These are phyloP conservation scores for Drosophila subpulchrella DNA, from an alignment of 1,140 invertebrate species.

Conservation along the genomic window DNA sequence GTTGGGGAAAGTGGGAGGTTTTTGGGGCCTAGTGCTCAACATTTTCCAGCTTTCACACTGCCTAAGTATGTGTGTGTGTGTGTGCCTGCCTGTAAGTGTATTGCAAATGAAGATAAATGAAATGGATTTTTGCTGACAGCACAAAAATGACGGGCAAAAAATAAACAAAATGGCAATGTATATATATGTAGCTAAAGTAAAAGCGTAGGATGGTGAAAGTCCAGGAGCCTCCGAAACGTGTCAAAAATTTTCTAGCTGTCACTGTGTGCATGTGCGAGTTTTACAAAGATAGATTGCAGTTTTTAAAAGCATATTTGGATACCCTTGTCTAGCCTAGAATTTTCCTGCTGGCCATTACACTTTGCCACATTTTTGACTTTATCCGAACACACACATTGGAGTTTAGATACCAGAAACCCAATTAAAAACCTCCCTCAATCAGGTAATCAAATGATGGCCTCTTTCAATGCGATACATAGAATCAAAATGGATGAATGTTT, in stretches of 20 bases:
- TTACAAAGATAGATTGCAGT: constrained; percentile 77
- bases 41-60: constrained; percentile 24
- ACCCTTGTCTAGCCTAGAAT: constrained; percentile 5
- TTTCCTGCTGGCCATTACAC: constrained; percentile 12
- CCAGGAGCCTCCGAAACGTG: constrained; percentile 17
- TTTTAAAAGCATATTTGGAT: constrained; percentile 77
- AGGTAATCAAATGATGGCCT: background rate
- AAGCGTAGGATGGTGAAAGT: background rate
- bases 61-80: constrained; percentile 20
- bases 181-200: background rate
- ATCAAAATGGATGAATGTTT: constrained; percentile 1
- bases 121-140: constrained; percentile 75
- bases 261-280: constrained; percentile 32
- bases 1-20: background rate
- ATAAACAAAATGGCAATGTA: background rate
- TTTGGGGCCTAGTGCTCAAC: constrained; percentile 9
- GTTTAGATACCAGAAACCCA: background rate
- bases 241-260: constrained; percentile 41
- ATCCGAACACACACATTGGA: constrained; percentile 24
- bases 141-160: constrained; percentile 60
- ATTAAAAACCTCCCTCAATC: background rate
- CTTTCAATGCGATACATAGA: background rate
- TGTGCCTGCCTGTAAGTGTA: constrained; percentile 5
- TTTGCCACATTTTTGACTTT: constrained; percentile 6
- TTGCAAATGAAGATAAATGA: constrained; percentile 80